Evolutionary conservation across 92 coral and sea anemone genomes (phyloP).

Genomic region (Actinostola sp.): DNA sequence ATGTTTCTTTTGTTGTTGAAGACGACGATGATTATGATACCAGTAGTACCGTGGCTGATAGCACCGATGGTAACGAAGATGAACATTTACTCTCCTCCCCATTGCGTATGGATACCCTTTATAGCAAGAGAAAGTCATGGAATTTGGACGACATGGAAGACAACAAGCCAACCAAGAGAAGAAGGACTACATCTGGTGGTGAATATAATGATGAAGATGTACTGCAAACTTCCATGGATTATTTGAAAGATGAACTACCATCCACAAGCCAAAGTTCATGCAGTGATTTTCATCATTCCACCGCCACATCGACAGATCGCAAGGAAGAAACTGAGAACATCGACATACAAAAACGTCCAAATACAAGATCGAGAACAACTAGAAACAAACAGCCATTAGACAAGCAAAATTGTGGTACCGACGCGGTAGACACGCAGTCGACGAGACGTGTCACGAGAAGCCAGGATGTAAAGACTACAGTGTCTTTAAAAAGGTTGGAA

Average conservation of each 20-base stretch:
- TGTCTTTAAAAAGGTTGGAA: conserved; percentile 1
- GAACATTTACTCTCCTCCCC: conserved; percentile 40
- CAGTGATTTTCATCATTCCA: too few species aligned
- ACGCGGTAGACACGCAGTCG: background rate
- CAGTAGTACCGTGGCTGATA: conserved; percentile 59
- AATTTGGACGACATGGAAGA: conserved; percentile 16
- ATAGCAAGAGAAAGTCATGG: conserved; percentile 33
- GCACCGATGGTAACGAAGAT: conserved; percentile 64
- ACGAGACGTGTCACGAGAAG: background rate
- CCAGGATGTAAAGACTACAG: background rate
- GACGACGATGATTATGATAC: conserved; percentile 53
- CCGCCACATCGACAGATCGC: too few species aligned
- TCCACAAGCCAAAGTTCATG: too few species aligned
- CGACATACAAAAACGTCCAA: background rate
- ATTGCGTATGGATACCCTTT: conserved; percentile 15
- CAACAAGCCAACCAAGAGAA: conserved; percentile 19
- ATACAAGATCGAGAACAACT: background rate
- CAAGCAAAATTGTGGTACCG: background rate
- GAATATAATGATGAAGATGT: background rate
- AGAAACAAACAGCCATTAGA: background rate
- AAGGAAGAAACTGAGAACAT: background rate
- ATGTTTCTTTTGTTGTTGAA: conserved; percentile 16
- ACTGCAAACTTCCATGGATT: background rate
- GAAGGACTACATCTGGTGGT: conserved; percentile 22
- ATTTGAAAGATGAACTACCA: too few species aligned